These are phyloP conservation scores for Nesospiza acunhae DNA, from an alignment of 2,113 vertebrate species.

Conservation along the genomic window DNA sequence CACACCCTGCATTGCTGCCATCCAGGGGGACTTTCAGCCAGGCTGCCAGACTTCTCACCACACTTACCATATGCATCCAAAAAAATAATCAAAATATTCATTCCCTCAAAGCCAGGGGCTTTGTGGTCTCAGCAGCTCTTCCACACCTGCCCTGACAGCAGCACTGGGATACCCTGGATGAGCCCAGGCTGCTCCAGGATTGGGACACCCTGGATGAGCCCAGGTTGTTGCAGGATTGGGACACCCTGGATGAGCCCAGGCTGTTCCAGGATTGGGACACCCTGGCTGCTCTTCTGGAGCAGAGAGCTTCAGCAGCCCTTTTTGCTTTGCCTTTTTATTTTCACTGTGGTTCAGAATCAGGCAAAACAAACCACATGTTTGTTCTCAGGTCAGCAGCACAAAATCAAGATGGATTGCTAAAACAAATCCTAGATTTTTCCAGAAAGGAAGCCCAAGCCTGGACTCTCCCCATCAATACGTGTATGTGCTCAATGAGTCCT, in stretches of 20 bases:
- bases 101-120: neutral
- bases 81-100: neutral
- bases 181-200: no score
- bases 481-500: neutral
- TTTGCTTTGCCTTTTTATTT: neutral
- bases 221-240: no score
- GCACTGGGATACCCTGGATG: neutral
- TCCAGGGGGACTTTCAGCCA: neutral
- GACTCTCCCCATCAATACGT: neutral
- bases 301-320: neutral
- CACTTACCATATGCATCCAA: neutral
- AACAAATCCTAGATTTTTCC: neutral
- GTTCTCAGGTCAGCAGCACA: neutral
- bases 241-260: neutral
- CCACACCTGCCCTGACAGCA: neutral
- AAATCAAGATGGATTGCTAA: neutral
- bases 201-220: neutral
- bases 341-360: neutral
- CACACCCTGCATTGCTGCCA: neutral
- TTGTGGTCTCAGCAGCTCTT: neutral
- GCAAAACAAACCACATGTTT: neutral
- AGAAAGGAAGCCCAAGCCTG: neutral
- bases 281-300: neutral
- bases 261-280: neutral
- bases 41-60: neutral